phyloP scores from a whole-genome alignment of 1,140 invertebrate species.

The Halyomorpha halys region DNA sequence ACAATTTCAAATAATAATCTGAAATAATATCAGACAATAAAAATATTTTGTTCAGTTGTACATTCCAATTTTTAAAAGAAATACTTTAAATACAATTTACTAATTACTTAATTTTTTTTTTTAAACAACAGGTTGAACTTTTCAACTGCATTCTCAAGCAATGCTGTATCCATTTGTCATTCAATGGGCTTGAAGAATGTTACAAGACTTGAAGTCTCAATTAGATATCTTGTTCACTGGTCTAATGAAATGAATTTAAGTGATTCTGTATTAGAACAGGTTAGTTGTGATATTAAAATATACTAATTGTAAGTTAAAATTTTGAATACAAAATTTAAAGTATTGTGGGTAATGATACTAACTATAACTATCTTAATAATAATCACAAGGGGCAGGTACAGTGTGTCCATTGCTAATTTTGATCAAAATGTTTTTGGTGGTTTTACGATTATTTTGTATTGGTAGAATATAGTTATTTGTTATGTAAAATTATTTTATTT shows the following conservation, averaged over 20 bases:
- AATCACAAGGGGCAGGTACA: too few species aligned
- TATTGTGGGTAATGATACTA: not conserved
- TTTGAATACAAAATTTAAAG: not conserved
- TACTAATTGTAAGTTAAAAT: slow-evolving; percentile 6
- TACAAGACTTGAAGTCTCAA: slow-evolving; percentile 67
- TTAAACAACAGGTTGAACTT: slow-evolving; percentile 68
- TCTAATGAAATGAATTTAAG: slow-evolving; percentile 33
- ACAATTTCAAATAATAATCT: too few species aligned
- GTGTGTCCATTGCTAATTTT: too few species aligned
- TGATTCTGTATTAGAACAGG: slow-evolving; percentile 37
- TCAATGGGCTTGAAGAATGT: slow-evolving; percentile 65
- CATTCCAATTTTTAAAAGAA: slow-evolving; percentile 1
- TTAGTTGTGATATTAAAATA: slow-evolving; percentile 30
- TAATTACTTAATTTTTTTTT: slow-evolving; percentile 26
- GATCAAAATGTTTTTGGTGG: too few species aligned
- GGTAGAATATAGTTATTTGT: too few species aligned
- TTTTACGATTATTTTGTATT: not conserved
- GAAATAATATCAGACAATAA: too few species aligned
- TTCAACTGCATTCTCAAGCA: slow-evolving; percentile 87
- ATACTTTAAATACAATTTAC: not conserved
- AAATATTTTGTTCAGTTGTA: too few species aligned
- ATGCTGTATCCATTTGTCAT: slow-evolving; percentile 86
- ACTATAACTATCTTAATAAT: not conserved
- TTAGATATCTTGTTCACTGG: slow-evolving; percentile 59
- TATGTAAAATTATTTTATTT: too few species aligned